Percentiles rank a stretch among this genome's conserved stretches.
Evolutionary conservation across 1,140 invertebrate species (phyloP).

Genomic region (Pseudobourletiella spinata): DNA sequence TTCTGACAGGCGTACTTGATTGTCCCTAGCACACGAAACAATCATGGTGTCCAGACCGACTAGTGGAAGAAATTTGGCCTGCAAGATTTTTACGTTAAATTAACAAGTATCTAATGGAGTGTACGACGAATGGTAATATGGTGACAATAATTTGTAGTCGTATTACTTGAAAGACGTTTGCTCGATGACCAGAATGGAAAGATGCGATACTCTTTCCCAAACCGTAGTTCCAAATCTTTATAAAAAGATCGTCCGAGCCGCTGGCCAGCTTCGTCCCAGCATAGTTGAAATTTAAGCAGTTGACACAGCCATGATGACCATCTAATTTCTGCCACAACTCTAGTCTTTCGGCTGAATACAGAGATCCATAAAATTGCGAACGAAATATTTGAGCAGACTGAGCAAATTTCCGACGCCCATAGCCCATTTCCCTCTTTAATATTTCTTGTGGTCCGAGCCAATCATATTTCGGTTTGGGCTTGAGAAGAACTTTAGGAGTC

Average conservation of each 20-base stretch:
- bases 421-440: conserved; percentile 28
- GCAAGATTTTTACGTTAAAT: no score
- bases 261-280: conserved; percentile 66
- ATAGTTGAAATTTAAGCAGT: conserved; percentile 81
- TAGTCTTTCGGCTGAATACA: conserved; percentile 71
- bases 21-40: conserved; percentile 75
- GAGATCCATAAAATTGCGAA: conserved; percentile 65
- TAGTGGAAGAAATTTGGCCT: conserved; percentile 60
- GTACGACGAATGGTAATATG: no score
- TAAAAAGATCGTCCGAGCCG: conserved; percentile 79
- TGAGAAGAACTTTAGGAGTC: conserved; percentile 22
- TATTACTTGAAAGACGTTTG: conserved; percentile 80
- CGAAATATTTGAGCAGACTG: conserved; percentile 53
- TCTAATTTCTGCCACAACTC: conserved; percentile 67
- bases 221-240: conserved; percentile 87
- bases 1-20: conserved; percentile 61
- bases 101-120: no score
- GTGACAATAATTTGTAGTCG: not conserved
- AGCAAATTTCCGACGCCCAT: conserved; percentile 7
- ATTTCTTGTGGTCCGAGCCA: conserved; percentile 31
- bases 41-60: conserved; percentile 61
- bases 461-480: conserved; percentile 27
- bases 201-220: conserved; percentile 52
- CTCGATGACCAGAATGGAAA: conserved; percentile 67
- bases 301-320: conserved; percentile 80